These are phyloP conservation scores for Gallinago jamesoni DNA, from an alignment of 2,113 vertebrate genomes.

Conservation along the genomic window DNA sequence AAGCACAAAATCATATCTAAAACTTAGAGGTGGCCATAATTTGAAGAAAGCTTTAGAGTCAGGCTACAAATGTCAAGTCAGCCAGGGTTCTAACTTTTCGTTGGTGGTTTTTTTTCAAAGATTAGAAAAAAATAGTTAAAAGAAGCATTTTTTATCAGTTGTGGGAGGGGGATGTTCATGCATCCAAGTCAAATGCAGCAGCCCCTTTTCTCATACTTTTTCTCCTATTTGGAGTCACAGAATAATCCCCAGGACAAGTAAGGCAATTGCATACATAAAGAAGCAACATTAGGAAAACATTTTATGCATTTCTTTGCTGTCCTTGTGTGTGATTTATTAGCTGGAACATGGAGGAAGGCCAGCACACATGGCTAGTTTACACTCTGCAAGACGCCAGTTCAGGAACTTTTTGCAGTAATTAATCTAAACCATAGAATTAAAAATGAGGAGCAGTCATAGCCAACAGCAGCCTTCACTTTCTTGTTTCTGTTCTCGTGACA, in stretches of 20 bases:
- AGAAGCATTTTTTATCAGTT: background rate
- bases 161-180: background rate
- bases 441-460: background rate
- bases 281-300: conserved; percentile 17
- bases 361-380: conserved; percentile 6
- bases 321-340: conserved; percentile 16
- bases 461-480: background rate
- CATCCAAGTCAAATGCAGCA: background rate
- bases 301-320: conserved; percentile 21
- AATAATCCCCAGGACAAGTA: background rate
- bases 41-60: background rate
- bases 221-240: background rate
- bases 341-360: background rate
- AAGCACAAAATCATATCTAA: background rate
- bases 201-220: background rate
- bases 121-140: background rate
- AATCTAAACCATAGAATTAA: conserved; percentile 26
- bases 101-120: background rate
- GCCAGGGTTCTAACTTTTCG: background rate
- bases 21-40: background rate
- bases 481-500: conserved; percentile 62
- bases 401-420: conserved; percentile 30
- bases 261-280: background rate
- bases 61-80: background rate
- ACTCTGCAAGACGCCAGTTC: background rate